Evolutionary conservation across 2,888 invertebrate species (phyloP), one percentile per base, ranked within the genome.

Genomic region (Temnothorax rugatulus): DNA sequence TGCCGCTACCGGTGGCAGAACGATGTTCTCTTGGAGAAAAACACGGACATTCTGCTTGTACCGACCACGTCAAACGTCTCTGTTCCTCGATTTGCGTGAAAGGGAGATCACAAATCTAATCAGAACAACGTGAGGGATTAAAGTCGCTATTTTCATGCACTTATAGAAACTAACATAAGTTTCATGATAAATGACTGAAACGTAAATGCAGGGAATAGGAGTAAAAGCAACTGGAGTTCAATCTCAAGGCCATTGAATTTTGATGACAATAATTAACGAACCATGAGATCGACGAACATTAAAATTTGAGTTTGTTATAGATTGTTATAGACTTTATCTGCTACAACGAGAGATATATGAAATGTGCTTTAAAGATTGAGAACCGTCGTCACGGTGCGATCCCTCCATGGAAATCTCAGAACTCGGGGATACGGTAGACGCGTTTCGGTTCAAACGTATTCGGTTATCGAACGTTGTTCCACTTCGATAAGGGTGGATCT

Each of bases 401-500:
- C 79, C 25, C 21, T 59, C 47, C 21, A 34, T 44, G n/a, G 77
- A 71, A 66, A 68, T 57, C 79, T 57, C 54, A n/a, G 18, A 81
- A 63, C 38, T 63, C 63, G 50, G 41, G 52, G 29, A 52, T 21
- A 18, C 21, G 1, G 66, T 38, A 34, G 41, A 54, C 21, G 21
- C 64, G n/a, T 52, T 25, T 52, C 54, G 64, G 54, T 59, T 71
- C 73, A 84, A 86, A 89, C 84, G 83, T 86, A 89, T 89, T 88
- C 84, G 64, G 71, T 64, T 76, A 77, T 44, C 76, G 83, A 77
- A 54, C 69, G 81, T 82, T 82, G 83, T 79, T 82, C 73, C 63
- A 76, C 61, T 68, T 81, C 85, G 89, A 89, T 89, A 89, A 89
- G 89, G 81, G 75, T 66, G 85, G 84, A 82, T 88, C 82, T 82